Conservation (phyloP, 1,140 invertebrate genomes). For the Geopemphigus sp. region DNA sequence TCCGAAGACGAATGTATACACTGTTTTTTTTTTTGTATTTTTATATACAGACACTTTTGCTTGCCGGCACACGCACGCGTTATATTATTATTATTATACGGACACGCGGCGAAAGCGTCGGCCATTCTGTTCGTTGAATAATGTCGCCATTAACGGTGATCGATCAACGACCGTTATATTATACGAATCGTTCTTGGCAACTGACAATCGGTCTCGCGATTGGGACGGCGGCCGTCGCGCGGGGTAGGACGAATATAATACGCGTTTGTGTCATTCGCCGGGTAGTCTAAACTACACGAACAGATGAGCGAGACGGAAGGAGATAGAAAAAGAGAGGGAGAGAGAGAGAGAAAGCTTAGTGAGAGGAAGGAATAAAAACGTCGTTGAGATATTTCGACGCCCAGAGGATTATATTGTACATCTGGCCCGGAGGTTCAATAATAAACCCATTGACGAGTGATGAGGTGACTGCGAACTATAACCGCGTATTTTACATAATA, state of each 20-base stretch:
- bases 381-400: conserved; percentile 30
- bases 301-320: not conserved
- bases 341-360: not conserved
- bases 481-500: not conserved
- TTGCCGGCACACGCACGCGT: not conserved
- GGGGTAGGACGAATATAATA: not conserved
- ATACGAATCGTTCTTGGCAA: conserved; percentile 17
- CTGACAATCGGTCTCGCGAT: not conserved
- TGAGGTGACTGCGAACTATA: not conserved
- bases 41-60: not conserved
- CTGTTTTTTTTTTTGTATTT: too few species aligned
- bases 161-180: conserved; percentile 17
- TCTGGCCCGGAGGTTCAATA: conserved; percentile 16
- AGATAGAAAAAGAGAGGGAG: not conserved
- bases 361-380: conserved; percentile 45
- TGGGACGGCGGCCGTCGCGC: too few species aligned
- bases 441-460: conserved; percentile 43
- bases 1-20: too few species aligned
- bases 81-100: not conserved
- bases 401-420: conserved; percentile 11
- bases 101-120: not conserved
- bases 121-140: conserved; percentile 1
- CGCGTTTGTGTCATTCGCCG: not conserved
- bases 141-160: conserved; percentile 29
- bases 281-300: not conserved